Base-by-base conservation (phyloP, 2,888 invertebrate species). In the Pharmacophagus antenor region DNA sequence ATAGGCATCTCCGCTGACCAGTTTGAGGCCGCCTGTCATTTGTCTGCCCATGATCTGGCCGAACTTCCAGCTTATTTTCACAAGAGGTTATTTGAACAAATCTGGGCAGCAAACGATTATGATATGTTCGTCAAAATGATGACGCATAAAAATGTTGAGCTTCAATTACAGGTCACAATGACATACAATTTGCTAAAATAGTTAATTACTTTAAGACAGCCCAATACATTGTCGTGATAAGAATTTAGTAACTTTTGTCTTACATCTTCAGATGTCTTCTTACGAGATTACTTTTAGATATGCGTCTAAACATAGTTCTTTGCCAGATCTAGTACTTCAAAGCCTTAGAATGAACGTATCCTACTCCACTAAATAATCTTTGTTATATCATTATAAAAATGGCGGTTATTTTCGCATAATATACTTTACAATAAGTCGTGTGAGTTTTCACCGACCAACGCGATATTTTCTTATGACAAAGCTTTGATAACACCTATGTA, bases 61-160 rank as follows among this genome's bases (percentile, higher is more conserved):
- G 91, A 89, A 2, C 81, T 92, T 59, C 92, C 92, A 0, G 87
- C 93, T 15, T 92, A 92, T 68, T 93, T 93, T 67, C 93, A 93
- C 68, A 92, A 92, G 58, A 89, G 93, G 15, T 82, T 93, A 4
- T 93, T 93, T 70, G 93, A 93, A 73, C 93, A 96, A 91, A 96
- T 98, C 62, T 96, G 97, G 96, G 97, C 98, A 0, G 97, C 97
- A 0, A 97, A 98, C 76, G 97, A 98, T 82, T 96, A 95, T 71
- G 94, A 95, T 65, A 95, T 97, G 83, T 98, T 98, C 78, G 95
- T 95, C 60, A 93, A 95, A 64, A 95, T 98, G 94, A 98, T 98
- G 98, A 95, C 95, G 7, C 96, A 97, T 77, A 95, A 96, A 73
- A 98, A 98, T 81, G 94, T 98, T 22, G 97, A 98, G 75, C 89